A percentile compares a stretch with the other conserved stretches of the same genome.
phyloP scores from a whole-genome alignment of 64 coral and sea anemone genomes.

The Pocillopora verrucosa region DNA sequence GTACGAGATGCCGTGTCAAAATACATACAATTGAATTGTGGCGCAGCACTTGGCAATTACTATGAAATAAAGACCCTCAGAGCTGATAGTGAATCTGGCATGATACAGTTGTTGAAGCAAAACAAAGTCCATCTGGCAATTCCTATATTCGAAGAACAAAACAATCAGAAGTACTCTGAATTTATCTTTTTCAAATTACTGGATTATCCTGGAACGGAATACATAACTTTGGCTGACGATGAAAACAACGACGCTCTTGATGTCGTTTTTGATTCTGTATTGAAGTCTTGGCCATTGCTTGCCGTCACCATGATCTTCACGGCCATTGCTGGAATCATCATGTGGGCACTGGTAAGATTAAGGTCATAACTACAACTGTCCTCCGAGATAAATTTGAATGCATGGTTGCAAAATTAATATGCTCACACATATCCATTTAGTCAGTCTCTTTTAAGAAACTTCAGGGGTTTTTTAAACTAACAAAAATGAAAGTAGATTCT shows the following conservation, averaged over 20 bases:
- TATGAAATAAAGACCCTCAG: neutral
- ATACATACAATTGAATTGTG: neutral
- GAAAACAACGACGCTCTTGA: neutral
- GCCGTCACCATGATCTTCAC: slow-evolving; percentile 40
- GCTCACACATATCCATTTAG: neutral
- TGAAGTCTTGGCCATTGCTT: slow-evolving; percentile 54
- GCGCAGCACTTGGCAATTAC: no score
- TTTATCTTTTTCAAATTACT: neutral
- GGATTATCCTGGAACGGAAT: slow-evolving; percentile 58
- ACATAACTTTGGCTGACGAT: no score
- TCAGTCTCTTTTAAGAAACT: no score
- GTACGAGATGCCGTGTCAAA: neutral
- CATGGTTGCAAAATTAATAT: no score
- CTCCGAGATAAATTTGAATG: no score
- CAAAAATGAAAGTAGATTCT: no score
- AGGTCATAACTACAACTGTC: neutral
- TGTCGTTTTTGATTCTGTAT: neutral
- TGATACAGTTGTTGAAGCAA: neutral
- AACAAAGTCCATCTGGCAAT: neutral
- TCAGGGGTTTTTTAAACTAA: no score
- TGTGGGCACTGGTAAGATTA: slow-evolving; percentile 40
- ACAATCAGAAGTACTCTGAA: neutral
- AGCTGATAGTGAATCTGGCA: neutral
- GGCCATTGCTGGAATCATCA: slow-evolving; percentile 52
- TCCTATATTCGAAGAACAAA: neutral